A percentile compares a stretch with the other conserved stretches of the same genome.
These are phyloP conservation scores for Orientallactaga bullata DNA, from an alignment of 2,113 vertebrate species.

Conservation along the genomic window DNA sequence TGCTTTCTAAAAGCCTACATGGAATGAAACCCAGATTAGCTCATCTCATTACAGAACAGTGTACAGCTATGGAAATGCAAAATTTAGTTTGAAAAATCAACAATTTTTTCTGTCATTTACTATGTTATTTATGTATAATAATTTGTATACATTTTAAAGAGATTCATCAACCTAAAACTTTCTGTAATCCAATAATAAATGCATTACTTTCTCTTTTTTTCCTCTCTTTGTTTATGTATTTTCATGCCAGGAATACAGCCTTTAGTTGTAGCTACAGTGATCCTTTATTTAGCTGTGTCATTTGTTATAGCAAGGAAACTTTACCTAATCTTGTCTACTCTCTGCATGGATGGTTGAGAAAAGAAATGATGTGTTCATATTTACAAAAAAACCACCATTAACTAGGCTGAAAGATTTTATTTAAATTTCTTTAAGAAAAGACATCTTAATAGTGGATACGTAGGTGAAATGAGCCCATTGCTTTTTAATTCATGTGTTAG, in stretches of 20 bases:
- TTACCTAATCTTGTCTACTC: not conserved
- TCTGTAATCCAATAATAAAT: not conserved
- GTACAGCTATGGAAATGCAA: not conserved
- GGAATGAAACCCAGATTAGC: not conserved
- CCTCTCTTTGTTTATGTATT: not conserved
- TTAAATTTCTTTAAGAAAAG: not conserved
- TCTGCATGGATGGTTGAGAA: not conserved
- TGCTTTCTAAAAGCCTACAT: not conserved
- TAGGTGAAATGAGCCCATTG: not conserved
- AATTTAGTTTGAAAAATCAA: not conserved
- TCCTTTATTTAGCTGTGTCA: not conserved
- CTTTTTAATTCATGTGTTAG: not conserved
- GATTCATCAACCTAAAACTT: too few relatives aligned
- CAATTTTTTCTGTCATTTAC: not conserved
- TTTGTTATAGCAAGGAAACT: not conserved
- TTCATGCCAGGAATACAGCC: not conserved
- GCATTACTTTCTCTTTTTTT: not conserved
- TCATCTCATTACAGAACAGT: not conserved
- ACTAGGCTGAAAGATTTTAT: not conserved
- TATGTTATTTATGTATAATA: not conserved
- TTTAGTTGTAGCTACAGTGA: not conserved
- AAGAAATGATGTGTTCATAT: not conserved
- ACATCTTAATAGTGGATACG: not conserved
- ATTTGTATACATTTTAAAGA: too few relatives aligned
- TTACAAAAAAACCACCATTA: not conserved